Base-by-base conservation (phyloP, 2,888 invertebrate species). In the Arenicola marina region DNA sequence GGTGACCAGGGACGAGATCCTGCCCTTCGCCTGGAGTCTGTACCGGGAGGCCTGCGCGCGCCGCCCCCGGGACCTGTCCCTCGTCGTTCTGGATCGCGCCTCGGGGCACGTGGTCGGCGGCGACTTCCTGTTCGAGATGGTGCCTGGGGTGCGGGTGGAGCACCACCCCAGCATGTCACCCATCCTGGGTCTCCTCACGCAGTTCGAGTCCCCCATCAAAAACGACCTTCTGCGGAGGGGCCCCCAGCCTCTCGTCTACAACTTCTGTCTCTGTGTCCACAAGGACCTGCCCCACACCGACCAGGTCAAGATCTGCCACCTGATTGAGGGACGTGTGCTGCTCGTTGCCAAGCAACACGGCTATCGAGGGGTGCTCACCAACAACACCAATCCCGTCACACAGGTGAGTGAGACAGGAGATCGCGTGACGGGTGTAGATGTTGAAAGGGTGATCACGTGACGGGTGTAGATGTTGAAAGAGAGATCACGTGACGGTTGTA, bases 261-360 rank as follows among this genome's bases (percentile, higher is more conserved):
- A 65, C 48, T 65, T 51, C 43, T 65, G 65, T 51, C 58, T 65
- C n/a, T 65, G 62, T 51, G 65, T 65, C n/a, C 59, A 65, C 51
- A 62, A 62, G 44, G 62, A 65, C 43, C 53, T 65, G 28, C 65
- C 62, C 11, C 62, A 59, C 38, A 60, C 56, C 28, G 65, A 65
- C 21, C 65, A 65, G 57, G 65, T 65, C 18, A 24, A 56, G 44
- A 62, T 65, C 4, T 65, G 65, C 51, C 65, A 65, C 46, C 56
- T 65, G 18, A 59, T 65, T 26, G 65, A 65, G 44, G 65, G 56
- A 11, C 46, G 56, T 21, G 62, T 62, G 7, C 55, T 65, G 29
- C 28, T 51, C 26, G 59, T 59, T 28, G 65, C 62, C 29, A 32
- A 32, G 29, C 24, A 51, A 7, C 24, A 26, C 31, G 65, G 65